A percentile compares a stretch with the other conserved stretches of the same genome.
These are phyloP conservation scores for Zaprionus africanus DNA, from an alignment of 1,140 invertebrate species.

Conservation along the genomic window DNA sequence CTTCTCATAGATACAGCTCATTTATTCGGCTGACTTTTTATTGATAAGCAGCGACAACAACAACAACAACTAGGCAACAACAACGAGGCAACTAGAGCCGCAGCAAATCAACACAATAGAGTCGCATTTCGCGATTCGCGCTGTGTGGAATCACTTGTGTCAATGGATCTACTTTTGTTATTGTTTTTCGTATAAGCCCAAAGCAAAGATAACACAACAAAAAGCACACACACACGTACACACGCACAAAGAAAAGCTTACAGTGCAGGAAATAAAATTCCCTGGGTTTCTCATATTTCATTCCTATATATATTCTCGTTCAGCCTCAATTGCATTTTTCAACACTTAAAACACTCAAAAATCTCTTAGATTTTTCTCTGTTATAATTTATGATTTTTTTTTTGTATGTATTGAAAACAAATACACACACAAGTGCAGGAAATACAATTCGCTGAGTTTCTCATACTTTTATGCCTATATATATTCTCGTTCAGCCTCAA, in stretches of 20 bases:
- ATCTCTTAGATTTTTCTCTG: neutral
- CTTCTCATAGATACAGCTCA: constrained; percentile 58
- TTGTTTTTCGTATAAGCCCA: constrained; percentile 30
- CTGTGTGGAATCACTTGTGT: constrained; percentile 67
- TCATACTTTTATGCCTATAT: neutral
- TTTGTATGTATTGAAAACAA: no score
- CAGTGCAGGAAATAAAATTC: neutral
- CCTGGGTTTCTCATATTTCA: no score
- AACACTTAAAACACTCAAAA: neutral
- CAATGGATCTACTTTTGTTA: constrained; percentile 35
- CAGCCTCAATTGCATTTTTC: neutral
- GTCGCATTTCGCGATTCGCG: constrained; percentile 54
- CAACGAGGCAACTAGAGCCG: neutral
- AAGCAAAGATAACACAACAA: constrained; percentile 52
- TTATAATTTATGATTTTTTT: neutral
- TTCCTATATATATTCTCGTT: neutral
- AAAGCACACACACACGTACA: neutral
- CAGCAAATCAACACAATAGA: constrained; percentile 34
- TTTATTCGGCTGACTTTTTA: constrained; percentile 56
- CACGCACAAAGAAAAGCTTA: neutral
- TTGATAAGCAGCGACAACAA: constrained; percentile 63
- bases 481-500: neutral
- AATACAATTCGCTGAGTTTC: no score
- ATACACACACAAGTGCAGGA: neutral
- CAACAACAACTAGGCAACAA: constrained; percentile 20